A percentile compares a stretch with the other conserved stretches of the same genome.
These are phyloP conservation scores for Sebastes elongatus DNA, from an alignment of 2,797 vertebrate species.

Conservation along the genomic window DNA sequence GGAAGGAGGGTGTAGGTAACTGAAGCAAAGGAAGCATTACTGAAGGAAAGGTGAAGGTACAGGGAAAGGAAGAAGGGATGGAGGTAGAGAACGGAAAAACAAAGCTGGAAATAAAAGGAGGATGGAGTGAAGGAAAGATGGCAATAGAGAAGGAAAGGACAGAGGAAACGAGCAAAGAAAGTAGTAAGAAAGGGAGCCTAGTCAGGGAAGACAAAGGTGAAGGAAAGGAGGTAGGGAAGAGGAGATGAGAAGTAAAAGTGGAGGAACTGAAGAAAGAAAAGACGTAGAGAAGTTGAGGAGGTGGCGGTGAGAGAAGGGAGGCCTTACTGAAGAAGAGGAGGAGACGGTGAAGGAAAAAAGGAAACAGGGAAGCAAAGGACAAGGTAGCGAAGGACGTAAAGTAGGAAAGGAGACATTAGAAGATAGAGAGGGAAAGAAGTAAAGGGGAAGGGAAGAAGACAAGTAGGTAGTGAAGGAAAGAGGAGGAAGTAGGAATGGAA, in stretches of 20 bases:
- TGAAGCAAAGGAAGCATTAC: neutral
- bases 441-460: neutral
- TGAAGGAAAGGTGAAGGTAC: neutral
- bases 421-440: neutral
- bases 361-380: neutral
- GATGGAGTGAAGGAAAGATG: neutral
- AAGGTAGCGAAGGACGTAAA: neutral
- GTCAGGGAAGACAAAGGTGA: neutral
- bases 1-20: too few species aligned
- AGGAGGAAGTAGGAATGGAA: neutral
- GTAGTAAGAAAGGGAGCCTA: neutral
- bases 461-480: neutral
- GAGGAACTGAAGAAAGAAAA: neutral
- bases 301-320: neutral
- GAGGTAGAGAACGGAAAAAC: neutral
- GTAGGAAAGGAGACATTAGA: neutral
- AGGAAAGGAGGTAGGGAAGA: too few species aligned
- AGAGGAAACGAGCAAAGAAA: neutral
- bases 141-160: neutral
- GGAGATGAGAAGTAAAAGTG: neutral
- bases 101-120: neutral
- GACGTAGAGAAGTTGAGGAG: too few species aligned
- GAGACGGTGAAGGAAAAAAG: neutral
- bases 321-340: neutral
- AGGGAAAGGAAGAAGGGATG: neutral